These are phyloP conservation scores for Misgurnus mizolepis DNA, from an alignment of 2,113 vertebrate species.

Conservation along the genomic window DNA sequence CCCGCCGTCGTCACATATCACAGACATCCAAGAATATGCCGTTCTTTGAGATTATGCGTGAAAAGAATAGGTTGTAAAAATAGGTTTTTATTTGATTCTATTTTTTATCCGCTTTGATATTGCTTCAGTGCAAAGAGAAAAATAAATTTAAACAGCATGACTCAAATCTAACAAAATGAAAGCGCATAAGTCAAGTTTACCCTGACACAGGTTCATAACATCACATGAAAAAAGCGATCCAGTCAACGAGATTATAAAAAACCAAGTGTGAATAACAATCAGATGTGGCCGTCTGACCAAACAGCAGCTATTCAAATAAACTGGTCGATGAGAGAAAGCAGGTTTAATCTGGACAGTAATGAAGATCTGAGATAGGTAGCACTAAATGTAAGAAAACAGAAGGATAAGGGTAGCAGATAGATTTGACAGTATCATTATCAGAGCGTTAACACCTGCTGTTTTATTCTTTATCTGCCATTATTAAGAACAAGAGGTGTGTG, in stretches of 20 bases:
- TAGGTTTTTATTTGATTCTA: neutral
- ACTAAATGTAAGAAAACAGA: conserved; percentile 19
- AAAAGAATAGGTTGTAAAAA: neutral
- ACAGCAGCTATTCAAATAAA: conserved; percentile 13
- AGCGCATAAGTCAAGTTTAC: conserved; percentile 1
- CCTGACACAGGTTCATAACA: conserved; percentile 5
- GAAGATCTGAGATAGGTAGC: neutral
- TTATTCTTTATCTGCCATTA: conserved; percentile 3
- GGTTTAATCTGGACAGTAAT: neutral
- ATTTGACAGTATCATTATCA: conserved; percentile 24
- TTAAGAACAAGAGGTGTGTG: conserved; percentile 3
- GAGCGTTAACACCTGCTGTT: conserved; percentile 22
- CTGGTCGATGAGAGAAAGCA: neutral
- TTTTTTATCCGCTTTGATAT: neutral
- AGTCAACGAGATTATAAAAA: conserved; percentile 9
- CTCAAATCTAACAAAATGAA: conserved; percentile 9
- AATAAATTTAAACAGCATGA: neutral
- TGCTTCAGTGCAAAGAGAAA: neutral
- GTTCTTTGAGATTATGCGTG: neutral
- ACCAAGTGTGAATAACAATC: neutral
- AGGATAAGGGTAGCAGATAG: neutral
- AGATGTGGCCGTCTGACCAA: conserved; percentile 4
- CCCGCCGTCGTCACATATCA: neutral
- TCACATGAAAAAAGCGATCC: neutral
- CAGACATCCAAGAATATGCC: neutral